phyloP scores from a whole-genome alignment of 2,797 vertebrate species.

The Epinephelus malabaricus region DNA sequence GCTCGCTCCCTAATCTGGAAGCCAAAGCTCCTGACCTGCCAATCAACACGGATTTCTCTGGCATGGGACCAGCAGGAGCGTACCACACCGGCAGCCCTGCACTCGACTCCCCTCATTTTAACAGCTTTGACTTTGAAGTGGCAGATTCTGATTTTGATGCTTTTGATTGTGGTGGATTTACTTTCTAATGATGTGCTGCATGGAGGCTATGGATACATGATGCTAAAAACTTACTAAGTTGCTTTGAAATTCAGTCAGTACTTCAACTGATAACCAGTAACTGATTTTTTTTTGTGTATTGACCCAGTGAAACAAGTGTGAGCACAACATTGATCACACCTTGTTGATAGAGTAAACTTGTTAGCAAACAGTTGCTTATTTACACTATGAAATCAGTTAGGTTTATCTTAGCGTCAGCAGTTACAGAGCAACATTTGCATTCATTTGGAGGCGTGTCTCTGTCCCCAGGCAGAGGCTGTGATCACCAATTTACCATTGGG shows the following conservation, averaged over 20 bases:
- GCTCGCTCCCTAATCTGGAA: constrained; percentile 72
- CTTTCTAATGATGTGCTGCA: constrained; percentile 68
- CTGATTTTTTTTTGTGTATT: no score
- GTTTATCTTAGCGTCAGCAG: no score
- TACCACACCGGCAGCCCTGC: constrained; percentile 63
- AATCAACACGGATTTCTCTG: constrained; percentile 67
- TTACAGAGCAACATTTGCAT: no score
- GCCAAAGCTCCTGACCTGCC: constrained; percentile 69
- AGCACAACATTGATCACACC: no score
- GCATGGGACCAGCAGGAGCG: constrained; percentile 53
- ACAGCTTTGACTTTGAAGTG: constrained; percentile 82
- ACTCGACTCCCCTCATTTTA: constrained; percentile 73
- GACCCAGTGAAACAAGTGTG: no score
- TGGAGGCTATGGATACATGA: background rate
- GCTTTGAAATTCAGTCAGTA: background rate
- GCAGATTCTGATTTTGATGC: constrained; percentile 82
- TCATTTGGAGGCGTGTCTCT: no score
- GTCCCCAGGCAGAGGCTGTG: no score
- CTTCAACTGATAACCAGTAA: background rate
- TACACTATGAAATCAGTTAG: no score
- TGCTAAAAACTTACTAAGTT: background rate
- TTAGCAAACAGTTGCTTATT: no score
- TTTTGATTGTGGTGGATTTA: constrained; percentile 85
- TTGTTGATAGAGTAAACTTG: no score
- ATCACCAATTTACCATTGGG: no score